Evolutionary conservation across 2,113 vertebrate genomes (phyloP).

Genomic region (Carassius carassius): DNA sequence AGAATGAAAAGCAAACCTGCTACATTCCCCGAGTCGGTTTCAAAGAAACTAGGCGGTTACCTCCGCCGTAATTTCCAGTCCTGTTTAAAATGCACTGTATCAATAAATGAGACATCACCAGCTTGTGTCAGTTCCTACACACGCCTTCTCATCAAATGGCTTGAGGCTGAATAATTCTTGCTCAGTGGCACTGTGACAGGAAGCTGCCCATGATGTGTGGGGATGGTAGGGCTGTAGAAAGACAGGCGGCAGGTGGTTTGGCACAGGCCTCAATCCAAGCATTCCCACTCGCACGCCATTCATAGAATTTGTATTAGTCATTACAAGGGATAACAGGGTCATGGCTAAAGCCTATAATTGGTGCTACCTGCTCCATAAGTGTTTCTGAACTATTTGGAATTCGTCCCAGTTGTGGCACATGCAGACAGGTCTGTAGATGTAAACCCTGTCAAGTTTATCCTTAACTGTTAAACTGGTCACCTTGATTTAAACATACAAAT

Average conservation of each 20-base stretch:
- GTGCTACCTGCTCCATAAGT: conserved; percentile 18
- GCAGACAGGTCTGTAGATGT: not conserved
- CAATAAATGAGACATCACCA: not conserved
- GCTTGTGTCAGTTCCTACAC: not conserved
- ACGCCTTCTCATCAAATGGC: not conserved
- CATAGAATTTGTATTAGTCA: conserved; percentile 34
- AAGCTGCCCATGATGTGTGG: not conserved
- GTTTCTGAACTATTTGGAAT: conserved; percentile 33
- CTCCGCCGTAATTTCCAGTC: conserved; percentile 37
- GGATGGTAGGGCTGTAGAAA: not conserved
- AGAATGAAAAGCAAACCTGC: not conserved
- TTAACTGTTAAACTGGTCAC: not conserved
- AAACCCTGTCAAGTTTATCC: not conserved
- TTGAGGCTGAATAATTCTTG: not conserved
- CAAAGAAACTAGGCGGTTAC: not conserved
- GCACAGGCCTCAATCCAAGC: conserved; percentile 33
- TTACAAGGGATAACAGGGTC: conserved; percentile 49
- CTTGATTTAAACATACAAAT: not conserved
- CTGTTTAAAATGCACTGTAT: conserved; percentile 26
- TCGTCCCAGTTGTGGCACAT: not conserved
- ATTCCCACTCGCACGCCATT: conserved; percentile 14
- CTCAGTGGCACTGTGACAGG: not conserved
- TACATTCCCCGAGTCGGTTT: not conserved
- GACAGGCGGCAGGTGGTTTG: conserved; percentile 16
- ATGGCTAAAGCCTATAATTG: conserved; percentile 46